Base-by-base conservation (phyloP, 2,888 invertebrate genomes). In the Seira sanloemensis region DNA sequence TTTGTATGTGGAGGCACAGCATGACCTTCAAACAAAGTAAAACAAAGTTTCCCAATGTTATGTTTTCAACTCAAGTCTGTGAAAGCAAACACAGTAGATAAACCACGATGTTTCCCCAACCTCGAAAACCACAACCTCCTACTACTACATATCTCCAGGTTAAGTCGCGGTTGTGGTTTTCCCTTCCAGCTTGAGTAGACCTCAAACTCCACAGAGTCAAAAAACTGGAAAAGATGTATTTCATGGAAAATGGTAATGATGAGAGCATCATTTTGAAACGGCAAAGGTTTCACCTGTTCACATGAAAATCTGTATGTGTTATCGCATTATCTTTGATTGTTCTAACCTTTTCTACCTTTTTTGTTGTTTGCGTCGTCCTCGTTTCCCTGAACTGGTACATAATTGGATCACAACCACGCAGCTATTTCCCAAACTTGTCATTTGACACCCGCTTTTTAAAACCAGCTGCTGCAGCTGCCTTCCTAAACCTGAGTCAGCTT, bases 391-490 rank as follows among this genome's bases (percentile, higher is more conserved):
- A 37, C 37, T 37, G 37, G 37, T 7, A 37, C 66, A 5, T 90
- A 12, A 37, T 37, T 12, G 4, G 37, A 37, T 37, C 12, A 37
- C 12, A 37, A 4, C 5, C 4, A 37, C 37, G 37, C 7, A 91
- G 88, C 37, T 87, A 89, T 26, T 86, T 87, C 77, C 83, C 79
- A 25, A 87, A 86, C 69, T 82, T 88, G 67, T 80, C 84, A 21
- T 88, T 89, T 71, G 88, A 88, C 66, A 81, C 87, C 18, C 81
- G 87, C 62, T 87, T 88, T 69, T 86, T 88, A 21, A 88, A 88
- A 62, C 88, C 88, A 0, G 85, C 86, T 18, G 88, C 86, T n/a
- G 87, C 88, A 72, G 88, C 86, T 54, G 88, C 86, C n/a, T 62
- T 84, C 72, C 69, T 80, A 37, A 84, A 84, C 27, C 80, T 85